A percentile compares a stretch with the other conserved stretches of the same genome.
Conservation (phyloP, 2,888 invertebrate genomes). For the Macrophya alboannulata region DNA sequence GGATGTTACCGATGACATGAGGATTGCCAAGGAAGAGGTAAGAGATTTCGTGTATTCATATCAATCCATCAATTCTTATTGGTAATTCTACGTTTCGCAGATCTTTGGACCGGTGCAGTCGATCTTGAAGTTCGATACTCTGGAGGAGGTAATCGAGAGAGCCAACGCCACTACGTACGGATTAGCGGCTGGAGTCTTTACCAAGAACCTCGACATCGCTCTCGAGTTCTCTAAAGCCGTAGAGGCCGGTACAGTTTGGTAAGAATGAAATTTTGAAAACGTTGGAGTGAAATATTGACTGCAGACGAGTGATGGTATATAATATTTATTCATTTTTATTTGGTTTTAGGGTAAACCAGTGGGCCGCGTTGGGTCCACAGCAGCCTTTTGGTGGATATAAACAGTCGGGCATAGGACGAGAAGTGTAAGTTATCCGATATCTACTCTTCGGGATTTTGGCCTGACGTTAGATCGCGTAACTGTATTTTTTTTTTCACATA, state of each 20-base stretch:
- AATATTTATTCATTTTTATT: too few species aligned
- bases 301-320: background rate
- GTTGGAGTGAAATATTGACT: background rate
- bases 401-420: conserved; percentile 91
- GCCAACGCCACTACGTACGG: conserved; percentile 92
- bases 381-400: conserved; percentile 94
- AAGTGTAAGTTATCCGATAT: conserved; percentile 76
- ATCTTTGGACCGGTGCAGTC: conserved; percentile 96
- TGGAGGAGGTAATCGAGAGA: conserved; percentile 90
- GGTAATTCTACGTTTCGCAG: conserved; percentile 78
- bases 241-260: conserved; percentile 92
- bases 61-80: background rate
- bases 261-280: conserved; percentile 63
- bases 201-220: conserved; percentile 90
- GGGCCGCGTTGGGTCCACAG: conserved; percentile 86
- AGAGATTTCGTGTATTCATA: background rate
- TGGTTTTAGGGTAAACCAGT: conserved; percentile 88
- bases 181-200: conserved; percentile 91
- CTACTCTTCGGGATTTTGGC: background rate
- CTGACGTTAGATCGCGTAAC: background rate
- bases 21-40: conserved; percentile 81
- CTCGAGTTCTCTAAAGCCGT: conserved; percentile 89
- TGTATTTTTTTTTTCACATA: conserved; percentile 39
- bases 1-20: conserved; percentile 81
- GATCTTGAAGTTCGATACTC: conserved; percentile 90